These are phyloP conservation scores for Argya squamiceps DNA, from an alignment of 2,797 vertebrate species.

Conservation along the genomic window DNA sequence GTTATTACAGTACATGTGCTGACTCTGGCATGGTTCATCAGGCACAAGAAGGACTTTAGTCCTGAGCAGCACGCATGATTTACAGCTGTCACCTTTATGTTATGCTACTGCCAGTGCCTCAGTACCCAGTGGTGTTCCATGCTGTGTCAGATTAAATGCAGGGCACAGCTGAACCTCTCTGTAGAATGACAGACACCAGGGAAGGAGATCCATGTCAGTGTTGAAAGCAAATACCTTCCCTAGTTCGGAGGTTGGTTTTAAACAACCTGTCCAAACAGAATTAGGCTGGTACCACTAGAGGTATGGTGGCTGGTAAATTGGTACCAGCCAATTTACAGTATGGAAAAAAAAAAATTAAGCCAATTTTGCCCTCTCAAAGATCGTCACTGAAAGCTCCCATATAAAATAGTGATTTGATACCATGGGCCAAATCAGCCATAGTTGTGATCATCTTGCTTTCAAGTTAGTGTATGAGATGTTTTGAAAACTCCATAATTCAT, in stretches of 20 bases:
- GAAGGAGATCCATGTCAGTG: not conserved
- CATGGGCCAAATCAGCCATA: not conserved
- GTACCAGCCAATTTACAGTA: not conserved
- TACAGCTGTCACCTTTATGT: conserved; percentile 13
- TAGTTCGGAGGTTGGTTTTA: not conserved
- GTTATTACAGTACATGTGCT: not conserved
- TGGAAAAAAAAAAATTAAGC: not conserved
- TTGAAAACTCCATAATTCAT: not conserved
- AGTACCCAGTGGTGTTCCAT: not conserved
- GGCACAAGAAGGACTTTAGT: conserved; percentile 2
- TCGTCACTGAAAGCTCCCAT: not conserved
- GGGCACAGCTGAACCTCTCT: not conserved
- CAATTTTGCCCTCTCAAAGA: not conserved
- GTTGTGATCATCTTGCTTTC: not conserved
- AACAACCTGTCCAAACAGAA: not conserved
- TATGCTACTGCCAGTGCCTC: not conserved
- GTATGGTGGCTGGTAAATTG: not conserved
- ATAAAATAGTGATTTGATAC: not conserved
- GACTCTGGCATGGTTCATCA: not conserved
- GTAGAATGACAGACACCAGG: not conserved
- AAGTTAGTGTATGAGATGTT: not conserved
- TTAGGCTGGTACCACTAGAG: not conserved
- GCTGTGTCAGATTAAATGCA: not conserved
- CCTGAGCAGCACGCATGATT: not conserved
- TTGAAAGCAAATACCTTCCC: not conserved